A percentile compares a stretch with the other conserved stretches of the same genome.
These are phyloP conservation scores for Drosophila malerkotliana DNA, from an alignment of 1,140 invertebrate genomes.

Conservation along the genomic window DNA sequence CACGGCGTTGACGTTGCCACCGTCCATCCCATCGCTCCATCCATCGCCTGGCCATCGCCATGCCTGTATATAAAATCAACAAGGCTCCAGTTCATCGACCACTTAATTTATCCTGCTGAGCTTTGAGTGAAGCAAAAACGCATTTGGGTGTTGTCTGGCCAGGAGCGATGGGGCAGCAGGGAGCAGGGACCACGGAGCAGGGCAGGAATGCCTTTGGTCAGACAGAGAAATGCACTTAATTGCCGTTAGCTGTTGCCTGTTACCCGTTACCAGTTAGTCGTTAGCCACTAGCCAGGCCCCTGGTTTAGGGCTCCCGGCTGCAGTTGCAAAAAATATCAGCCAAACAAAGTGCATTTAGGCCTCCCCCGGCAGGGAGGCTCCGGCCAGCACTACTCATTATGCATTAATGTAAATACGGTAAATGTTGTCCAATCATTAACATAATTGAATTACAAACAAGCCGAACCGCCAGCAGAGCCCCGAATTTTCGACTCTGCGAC, in stretches of 20 bases:
- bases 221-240: slow-evolving; percentile 82
- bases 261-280: slow-evolving; percentile 55
- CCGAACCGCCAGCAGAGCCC: slow-evolving; percentile 26
- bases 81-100: slow-evolving; percentile 83
- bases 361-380: background rate
- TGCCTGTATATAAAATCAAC: slow-evolving; percentile 76
- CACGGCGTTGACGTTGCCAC: slow-evolving; percentile 25
- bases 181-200: background rate
- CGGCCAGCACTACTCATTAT: slow-evolving; percentile 72
- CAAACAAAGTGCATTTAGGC: slow-evolving; percentile 63
- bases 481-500: slow-evolving; percentile 40
- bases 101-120: slow-evolving; percentile 83
- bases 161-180: slow-evolving; percentile 9
- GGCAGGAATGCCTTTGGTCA: slow-evolving; percentile 71
- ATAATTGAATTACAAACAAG: slow-evolving; percentile 84
- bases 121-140: slow-evolving; percentile 78
- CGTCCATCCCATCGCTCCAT: slow-evolving; percentile 4
- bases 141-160: slow-evolving; percentile 66
- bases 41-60: slow-evolving; percentile 10
- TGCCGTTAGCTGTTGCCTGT: slow-evolving; percentile 54
- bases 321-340: slow-evolving; percentile 60
- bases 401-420: slow-evolving; percentile 84
- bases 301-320: slow-evolving; percentile 40
- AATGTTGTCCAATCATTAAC: slow-evolving; percentile 84
- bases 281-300: background rate